Conservation (phyloP, 2,888 invertebrate genomes). For the Beris chalybata region DNA sequence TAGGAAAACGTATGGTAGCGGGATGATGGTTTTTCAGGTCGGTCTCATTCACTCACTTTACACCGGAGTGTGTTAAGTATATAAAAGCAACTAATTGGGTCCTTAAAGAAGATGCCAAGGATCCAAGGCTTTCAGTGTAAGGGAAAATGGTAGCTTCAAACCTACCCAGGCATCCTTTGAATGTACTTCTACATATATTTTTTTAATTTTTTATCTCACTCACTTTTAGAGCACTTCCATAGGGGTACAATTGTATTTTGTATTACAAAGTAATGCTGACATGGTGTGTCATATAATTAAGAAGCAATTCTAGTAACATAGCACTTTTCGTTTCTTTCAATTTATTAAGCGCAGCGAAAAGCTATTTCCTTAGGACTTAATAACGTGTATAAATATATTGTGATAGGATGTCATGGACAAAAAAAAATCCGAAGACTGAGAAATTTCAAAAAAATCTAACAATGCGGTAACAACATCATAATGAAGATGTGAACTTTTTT, state of each 20-base stretch:
- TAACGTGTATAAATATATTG: slow-evolving; percentile 2
- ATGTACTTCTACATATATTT: slow-evolving; percentile 7
- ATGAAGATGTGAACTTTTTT: slow-evolving; percentile 23
- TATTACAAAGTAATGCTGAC: slow-evolving; percentile 7
- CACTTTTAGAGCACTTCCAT: slow-evolving; percentile 18
- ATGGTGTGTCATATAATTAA: slow-evolving; percentile 28
- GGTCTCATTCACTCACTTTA: slow-evolving; percentile 22
- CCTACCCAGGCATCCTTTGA: slow-evolving; percentile 8
- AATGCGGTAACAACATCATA: slow-evolving; percentile 10
- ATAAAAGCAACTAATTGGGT: slow-evolving; percentile 45
- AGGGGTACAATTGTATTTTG: slow-evolving; percentile 4
- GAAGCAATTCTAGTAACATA: slow-evolving; percentile 32
- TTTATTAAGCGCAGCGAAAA: slow-evolving; percentile 4
- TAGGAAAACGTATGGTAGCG: not conserved
- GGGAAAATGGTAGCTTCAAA: not conserved
- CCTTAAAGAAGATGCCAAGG: slow-evolving; percentile 40
- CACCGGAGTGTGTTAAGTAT: slow-evolving; percentile 31
- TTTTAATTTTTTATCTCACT: slow-evolving; percentile 13
- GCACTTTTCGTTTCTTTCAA: slow-evolving; percentile 16
- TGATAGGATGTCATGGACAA: slow-evolving; percentile 8
- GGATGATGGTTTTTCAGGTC: slow-evolving; percentile 22
- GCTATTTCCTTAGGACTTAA: not conserved
- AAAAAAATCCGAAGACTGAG: not conserved
- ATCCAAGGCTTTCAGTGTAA: slow-evolving; percentile 13
- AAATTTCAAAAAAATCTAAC: not conserved